phyloP scores from a whole-genome alignment of 2,113 vertebrate species.

The Oceanites oceanicus region DNA sequence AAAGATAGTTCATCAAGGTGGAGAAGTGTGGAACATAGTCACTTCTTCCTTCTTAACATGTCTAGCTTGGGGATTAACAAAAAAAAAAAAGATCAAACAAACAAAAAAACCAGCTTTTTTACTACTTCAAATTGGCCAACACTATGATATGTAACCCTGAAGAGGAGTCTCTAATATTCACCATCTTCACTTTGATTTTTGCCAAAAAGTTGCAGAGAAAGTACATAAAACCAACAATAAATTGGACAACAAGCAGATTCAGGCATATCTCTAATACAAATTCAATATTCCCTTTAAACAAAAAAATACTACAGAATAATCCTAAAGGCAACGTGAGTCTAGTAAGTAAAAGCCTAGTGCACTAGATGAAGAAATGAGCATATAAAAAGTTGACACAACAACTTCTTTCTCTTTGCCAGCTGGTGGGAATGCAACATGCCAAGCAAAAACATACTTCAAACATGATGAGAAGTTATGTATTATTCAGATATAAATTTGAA shows the following conservation, averaged over 20 bases:
- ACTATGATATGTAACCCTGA: not conserved
- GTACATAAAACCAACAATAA: not conserved
- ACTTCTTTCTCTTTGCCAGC: not conserved
- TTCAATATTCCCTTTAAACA: not conserved
- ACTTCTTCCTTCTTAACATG: not conserved
- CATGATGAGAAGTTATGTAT: not conserved
- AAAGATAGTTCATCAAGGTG: not conserved
- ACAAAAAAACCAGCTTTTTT: not conserved
- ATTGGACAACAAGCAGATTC: not conserved
- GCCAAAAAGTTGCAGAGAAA: not conserved
- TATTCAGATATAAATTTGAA: not conserved
- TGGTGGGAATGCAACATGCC: not conserved
- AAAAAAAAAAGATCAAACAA: not conserved
- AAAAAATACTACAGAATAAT: not conserved
- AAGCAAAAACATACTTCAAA: not conserved
- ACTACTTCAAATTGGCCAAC: not conserved
- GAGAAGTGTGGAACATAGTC: not conserved
- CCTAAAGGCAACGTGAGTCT: not conserved
- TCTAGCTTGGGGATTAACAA: not conserved
- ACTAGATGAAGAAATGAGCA: not conserved
- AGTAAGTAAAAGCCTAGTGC: not conserved
- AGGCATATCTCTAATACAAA: not conserved
- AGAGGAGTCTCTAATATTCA: not conserved
- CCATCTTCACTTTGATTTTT: not conserved
- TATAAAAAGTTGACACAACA: not conserved